A percentile compares a stretch with the other conserved stretches of the same genome.
These are phyloP conservation scores for Melipona beecheii DNA, from an alignment of 2,888 invertebrate species.

Conservation along the genomic window DNA sequence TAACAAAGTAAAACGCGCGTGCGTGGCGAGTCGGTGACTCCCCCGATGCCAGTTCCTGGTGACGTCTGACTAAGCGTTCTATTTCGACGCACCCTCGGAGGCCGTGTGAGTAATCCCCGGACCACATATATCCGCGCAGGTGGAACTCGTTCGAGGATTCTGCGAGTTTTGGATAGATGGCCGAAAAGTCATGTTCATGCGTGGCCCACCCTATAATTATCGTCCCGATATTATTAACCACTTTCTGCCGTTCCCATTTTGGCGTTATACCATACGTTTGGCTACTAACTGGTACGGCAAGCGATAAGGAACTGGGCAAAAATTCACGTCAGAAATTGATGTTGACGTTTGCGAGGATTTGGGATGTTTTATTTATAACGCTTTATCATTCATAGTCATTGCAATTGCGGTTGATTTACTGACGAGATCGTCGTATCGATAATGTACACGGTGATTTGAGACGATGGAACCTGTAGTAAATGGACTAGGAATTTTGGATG, in stretches of 20 bases:
- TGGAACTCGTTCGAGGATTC: constrained; percentile 70
- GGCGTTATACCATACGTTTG: constrained; percentile 28
- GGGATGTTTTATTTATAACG: not conserved
- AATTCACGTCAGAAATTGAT: not conserved
- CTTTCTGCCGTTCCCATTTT: constrained; percentile 27
- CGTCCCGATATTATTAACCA: constrained; percentile 57
- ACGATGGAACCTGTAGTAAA: not conserved
- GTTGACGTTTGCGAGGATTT: not conserved
- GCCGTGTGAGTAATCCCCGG: constrained; percentile 75
- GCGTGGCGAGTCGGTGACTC: constrained; percentile 65
- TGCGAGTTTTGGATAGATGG: constrained; percentile 72
- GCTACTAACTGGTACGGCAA: constrained; percentile 26
- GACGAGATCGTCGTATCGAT: not conserved
- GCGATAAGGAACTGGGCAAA: constrained; percentile 10
- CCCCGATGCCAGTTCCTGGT: constrained; percentile 71
- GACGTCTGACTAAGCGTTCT: constrained; percentile 79
- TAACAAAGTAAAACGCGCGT: constrained; percentile 62
- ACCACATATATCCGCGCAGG: constrained; percentile 69
- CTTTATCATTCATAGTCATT: not conserved
- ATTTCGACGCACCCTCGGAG: constrained; percentile 74
- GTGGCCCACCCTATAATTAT: constrained; percentile 56
- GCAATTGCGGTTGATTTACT: not conserved
- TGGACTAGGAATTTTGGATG: not conserved
- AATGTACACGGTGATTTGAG: not conserved
- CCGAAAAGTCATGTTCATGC: constrained; percentile 61